Conservation (phyloP, 2,888 invertebrate genomes). For the Drosophila robusta region DNA sequence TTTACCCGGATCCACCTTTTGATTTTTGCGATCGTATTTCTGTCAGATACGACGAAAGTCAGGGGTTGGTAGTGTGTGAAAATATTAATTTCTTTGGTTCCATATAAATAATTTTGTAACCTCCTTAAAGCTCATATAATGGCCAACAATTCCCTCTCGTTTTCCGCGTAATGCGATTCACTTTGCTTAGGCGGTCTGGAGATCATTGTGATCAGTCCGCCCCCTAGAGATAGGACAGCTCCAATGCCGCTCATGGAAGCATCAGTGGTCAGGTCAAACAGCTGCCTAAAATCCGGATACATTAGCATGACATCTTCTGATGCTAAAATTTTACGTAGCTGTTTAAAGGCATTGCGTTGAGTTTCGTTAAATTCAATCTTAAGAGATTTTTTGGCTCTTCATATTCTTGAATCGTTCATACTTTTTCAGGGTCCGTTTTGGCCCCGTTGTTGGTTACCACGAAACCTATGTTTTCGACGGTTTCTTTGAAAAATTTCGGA, state of each 20-base stretch:
- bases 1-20: not conserved
- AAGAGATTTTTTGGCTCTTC: not conserved
- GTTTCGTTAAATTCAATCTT: too few relatives aligned
- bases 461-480: not conserved
- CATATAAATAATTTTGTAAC: not conserved
- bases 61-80: not conserved
- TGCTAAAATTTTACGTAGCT: too few relatives aligned
- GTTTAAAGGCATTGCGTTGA: too few relatives aligned
- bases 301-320: too few relatives aligned
- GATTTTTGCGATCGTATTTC: not conserved
- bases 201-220: not conserved
- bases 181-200: not conserved
- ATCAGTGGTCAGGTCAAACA: not conserved
- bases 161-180: not conserved
- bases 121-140: not conserved
- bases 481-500: not conserved
- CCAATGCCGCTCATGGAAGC: not conserved
- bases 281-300: too few relatives aligned
- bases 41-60: not conserved
- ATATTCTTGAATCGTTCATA: not conserved
- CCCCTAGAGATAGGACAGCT: not conserved
- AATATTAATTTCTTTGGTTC: not conserved
- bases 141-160: not conserved
- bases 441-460: not conserved
- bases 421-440: slow-evolving; percentile 5